Base-by-base conservation (phyloP, 2,113 vertebrate genomes). In the Dipodomys spectabilis region DNA sequence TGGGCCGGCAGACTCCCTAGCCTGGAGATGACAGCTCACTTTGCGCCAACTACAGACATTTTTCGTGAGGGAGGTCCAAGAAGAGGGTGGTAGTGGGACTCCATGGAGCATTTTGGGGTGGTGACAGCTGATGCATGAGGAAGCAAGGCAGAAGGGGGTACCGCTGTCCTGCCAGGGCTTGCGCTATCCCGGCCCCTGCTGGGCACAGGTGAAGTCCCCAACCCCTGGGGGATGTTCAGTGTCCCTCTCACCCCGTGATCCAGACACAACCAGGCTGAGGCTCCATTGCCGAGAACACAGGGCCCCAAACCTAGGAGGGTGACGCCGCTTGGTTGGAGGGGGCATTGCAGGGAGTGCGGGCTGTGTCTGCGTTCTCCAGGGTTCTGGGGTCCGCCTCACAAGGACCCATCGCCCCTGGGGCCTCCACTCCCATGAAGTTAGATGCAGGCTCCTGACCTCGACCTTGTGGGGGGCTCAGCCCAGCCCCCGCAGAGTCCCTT, bases 1-100 rank as follows among this genome's bases (percentile, higher is more conserved):
- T 8, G 2, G 20, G 35, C 45, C 19, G 0, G 1, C 0, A 1
- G 82, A 45, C 35, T 68, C 32, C 69, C 64, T 15, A 9, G 23
- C 13, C 53, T 13, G 20, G 7, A 10, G 32, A 27, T 64, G 86
- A 69, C 35, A 64, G 69, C 19, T 85, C 69, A 39, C 27, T 73
- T 86, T 39, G 45, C 75, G 57, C 62, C 12, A 78, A 72, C 20
- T 3, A 18, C 77, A 44, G 49, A 20, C 3, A 20, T 35, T 15
- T 68, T 67, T 22, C 13, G 11, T 27, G 27, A 7, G 9, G 71
- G 9, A 35, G 39, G 13, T 5, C 39, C 53, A 86, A 44, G 68
- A 10, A 82, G 35, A 92, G 62, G n/a, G 44, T 20, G 16, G 62
- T 53, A 69, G 23, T 22, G 67, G 9, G 20, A 78, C 32, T 57